Base-by-base conservation (phyloP, 2,113 vertebrate species). In the Malurus elegans region DNA sequence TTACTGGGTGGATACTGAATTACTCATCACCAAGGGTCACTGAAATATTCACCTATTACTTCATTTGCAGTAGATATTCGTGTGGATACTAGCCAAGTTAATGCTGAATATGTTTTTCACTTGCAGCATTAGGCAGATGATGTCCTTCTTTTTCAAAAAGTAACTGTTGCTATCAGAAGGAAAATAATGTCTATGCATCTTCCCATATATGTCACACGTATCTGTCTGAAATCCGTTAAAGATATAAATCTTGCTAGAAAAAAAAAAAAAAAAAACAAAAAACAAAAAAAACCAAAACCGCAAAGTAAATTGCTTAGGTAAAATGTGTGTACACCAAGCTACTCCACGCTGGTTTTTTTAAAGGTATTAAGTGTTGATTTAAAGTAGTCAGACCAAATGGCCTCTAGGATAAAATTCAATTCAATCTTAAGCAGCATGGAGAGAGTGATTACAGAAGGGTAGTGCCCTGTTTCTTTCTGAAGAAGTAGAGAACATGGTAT, bases 1-100 rank as follows among this genome's bases (percentile, higher is more conserved):
- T 86, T 86, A 83, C 87, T 94, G 94, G 94, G 94, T 92, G 94
- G 93, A 97, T 88, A 79, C 89, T 42, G 78, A 79, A 94, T 95
- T 93, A 95, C 66, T 95, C 91, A 96, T 74, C 56, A 93, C 14
- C 45, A 87, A 13, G 73, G 94, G 90, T 94, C 91, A 90, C 70
- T 40, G 90, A 95, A 95, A 87, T 79, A 74, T 72, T 93, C 90
- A 91, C 28, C 76, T 89, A 73, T 95, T 92, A 95, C 87, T 92
- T 94, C 79, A 91, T 92, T 92, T 84, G 90, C 78, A 92, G 90
- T 78, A 91, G 78, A 90, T 66, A 58, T 79, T 88, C 7, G 5
- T 16, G 42, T 58, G 70, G 57, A 88, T 9, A 25, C 25, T 7
- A 61, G 69, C 85, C 94, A 95, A 92, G 53, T 50, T 61, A 90